Conservation (phyloP, 2,113 vertebrate species). For the Gnathochromis pfefferi region DNA sequence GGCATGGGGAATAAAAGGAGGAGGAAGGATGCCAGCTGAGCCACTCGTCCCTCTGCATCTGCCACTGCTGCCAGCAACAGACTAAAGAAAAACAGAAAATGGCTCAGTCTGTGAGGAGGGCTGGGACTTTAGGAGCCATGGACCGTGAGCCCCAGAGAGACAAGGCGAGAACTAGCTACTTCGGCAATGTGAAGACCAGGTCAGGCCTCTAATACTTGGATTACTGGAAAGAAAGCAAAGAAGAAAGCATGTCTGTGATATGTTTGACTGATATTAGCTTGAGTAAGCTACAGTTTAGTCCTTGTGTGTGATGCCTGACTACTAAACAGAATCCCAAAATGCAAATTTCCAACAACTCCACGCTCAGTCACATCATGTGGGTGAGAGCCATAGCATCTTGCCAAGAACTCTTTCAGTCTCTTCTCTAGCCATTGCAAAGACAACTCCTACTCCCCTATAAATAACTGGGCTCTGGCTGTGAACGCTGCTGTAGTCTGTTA, state of each 20-base stretch:
- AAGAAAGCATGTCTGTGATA: neutral
- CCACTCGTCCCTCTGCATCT: neutral
- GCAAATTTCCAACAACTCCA: neutral
- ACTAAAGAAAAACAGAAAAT: slow-evolving; percentile 19
- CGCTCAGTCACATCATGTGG: slow-evolving; percentile 9
- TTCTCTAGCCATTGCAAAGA: neutral
- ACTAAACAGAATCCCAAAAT: neutral
- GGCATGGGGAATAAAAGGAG: slow-evolving; percentile 53
- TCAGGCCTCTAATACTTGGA: slow-evolving; percentile 25
- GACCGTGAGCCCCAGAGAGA: slow-evolving; percentile 54
- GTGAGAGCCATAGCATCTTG: neutral
- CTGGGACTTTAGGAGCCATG: slow-evolving; percentile 31
- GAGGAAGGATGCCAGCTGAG: slow-evolving; percentile 49
- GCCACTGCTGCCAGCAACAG: neutral
- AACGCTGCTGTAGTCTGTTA: neutral
- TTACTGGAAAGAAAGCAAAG: neutral
- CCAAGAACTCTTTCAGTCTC: neutral
- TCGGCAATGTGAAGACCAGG: slow-evolving; percentile 74
- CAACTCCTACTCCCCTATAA: slow-evolving; percentile 45
- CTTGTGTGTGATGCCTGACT: neutral
- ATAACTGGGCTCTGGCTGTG: slow-evolving; percentile 16
- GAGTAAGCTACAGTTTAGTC: neutral
- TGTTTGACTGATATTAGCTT: neutral
- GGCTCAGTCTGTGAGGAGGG: slow-evolving; percentile 55
- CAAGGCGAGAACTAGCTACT: slow-evolving; percentile 66